Percentiles rank a stretch among this genome's conserved stretches.
Evolutionary conservation across 2,113 vertebrate species (phyloP).

Genomic region (Coregonus clupeaformis): DNA sequence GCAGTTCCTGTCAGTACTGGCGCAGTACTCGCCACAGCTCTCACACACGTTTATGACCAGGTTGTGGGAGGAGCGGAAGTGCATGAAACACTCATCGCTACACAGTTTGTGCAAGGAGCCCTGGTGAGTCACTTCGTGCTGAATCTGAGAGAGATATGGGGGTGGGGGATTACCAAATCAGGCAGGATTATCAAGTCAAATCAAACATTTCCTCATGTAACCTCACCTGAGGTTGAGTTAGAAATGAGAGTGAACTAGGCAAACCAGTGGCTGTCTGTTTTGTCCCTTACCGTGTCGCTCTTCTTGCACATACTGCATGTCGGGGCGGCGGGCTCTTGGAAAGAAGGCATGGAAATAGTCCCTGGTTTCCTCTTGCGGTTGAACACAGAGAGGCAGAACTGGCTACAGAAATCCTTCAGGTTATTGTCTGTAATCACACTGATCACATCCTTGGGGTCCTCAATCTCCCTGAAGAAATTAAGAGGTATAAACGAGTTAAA

Average conservation of each 20-base stretch:
- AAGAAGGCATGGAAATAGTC: conserved; percentile 34
- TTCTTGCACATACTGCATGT: conserved; percentile 90
- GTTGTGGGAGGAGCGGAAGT: conserved; percentile 91
- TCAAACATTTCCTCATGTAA: not conserved
- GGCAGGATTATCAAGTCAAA: not conserved
- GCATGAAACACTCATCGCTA: conserved; percentile 90
- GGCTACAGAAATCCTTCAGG: conserved; percentile 92
- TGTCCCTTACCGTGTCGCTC: conserved; percentile 80
- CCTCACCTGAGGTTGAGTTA: not conserved
- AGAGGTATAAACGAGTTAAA: not conserved
- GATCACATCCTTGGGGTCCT: conserved; percentile 91
- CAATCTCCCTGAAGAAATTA: conserved; percentile 80
- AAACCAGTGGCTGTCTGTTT: not conserved
- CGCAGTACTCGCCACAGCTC: conserved; percentile 92
- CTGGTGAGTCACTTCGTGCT: conserved; percentile 95
- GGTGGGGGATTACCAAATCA: not conserved
- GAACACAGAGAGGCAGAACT: conserved; percentile 86
- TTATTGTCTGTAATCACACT: conserved; percentile 85
- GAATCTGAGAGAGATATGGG: conserved; percentile 67
- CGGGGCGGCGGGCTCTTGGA: conserved; percentile 59
- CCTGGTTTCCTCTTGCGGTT: conserved; percentile 74
- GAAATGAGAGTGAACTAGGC: not conserved
- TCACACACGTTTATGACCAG: conserved; percentile 97
- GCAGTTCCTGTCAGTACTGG: conserved; percentile 84
- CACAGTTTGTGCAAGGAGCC: conserved; percentile 92